A percentile compares a stretch with the other conserved stretches of the same genome.
Conservation (phyloP, 2,113 vertebrate species). For the Cyanoliseus patagonus region DNA sequence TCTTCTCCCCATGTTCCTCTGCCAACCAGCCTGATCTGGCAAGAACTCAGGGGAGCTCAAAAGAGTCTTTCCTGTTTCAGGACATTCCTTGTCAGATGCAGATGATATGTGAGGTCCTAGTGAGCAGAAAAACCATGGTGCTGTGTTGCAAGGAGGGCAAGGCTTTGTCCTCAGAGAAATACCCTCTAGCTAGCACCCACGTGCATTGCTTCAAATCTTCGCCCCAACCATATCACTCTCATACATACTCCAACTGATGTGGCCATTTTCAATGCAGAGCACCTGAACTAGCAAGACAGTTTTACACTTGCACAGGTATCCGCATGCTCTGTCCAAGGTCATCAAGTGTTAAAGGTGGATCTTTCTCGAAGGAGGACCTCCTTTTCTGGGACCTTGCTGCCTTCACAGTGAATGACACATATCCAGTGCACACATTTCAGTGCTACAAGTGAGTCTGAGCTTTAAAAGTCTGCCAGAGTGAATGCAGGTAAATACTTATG, state of each 20-base stretch:
- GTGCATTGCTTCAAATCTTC: not conserved
- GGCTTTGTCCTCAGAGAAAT: not conserved
- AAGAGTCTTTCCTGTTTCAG: not conserved
- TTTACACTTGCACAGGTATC: not conserved
- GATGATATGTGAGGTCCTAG: not conserved
- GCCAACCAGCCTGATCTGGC: not conserved
- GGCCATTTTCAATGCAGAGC: not conserved
- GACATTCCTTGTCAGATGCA: not conserved
- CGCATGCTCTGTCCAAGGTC: not conserved
- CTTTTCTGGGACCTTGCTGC: not conserved
- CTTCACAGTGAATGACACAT: not conserved
- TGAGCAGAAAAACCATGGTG: not conserved
- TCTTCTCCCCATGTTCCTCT: not conserved
- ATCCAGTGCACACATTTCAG: not conserved
- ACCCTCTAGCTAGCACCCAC: too few species aligned
- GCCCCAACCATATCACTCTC: not conserved
- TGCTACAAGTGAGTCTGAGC: not conserved
- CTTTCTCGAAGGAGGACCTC: not conserved
- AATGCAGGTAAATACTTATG: not conserved
- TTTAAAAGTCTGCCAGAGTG: not conserved
- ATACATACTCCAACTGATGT: not conserved
- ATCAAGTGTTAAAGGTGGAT: not conserved
- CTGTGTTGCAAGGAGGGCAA: not conserved
- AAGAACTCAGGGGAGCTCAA: not conserved
- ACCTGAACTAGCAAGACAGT: not conserved